A percentile compares a stretch with the other conserved stretches of the same genome.
Conservation (phyloP, 2,797 vertebrate genomes). For the Harpagifer antarcticus region DNA sequence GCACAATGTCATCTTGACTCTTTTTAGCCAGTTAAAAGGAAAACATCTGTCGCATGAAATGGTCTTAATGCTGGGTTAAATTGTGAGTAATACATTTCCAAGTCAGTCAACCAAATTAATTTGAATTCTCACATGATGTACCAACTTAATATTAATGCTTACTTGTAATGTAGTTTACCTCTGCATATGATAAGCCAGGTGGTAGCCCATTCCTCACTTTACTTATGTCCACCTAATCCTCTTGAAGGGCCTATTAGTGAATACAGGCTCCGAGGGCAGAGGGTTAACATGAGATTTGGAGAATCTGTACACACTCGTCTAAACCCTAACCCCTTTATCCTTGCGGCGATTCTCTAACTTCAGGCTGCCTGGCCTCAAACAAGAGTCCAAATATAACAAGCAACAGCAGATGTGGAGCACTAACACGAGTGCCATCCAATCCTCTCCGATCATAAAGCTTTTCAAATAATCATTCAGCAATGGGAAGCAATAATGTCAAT, state of each 20-base stretch:
- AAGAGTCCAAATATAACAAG: slow-evolving; percentile 13
- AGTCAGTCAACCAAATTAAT: background rate
- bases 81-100: background rate
- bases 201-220: slow-evolving; percentile 58
- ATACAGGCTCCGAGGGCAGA: slow-evolving; percentile 35
- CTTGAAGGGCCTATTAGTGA: slow-evolving; percentile 66
- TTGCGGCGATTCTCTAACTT: slow-evolving; percentile 28
- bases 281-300: slow-evolving; percentile 74
- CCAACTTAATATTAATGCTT: background rate
- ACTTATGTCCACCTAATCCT: slow-evolving; percentile 70
- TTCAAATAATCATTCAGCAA: slow-evolving; percentile 12
- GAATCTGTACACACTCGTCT: slow-evolving; percentile 31
- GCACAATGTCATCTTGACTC: background rate
- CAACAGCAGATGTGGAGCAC: slow-evolving; percentile 50
- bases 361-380: background rate
- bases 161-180: slow-evolving; percentile 9
- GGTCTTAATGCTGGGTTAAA: slow-evolving; percentile 2
- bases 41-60: background rate
- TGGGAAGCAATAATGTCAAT: background rate
- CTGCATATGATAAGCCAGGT: slow-evolving; percentile 60
- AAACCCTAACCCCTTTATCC: slow-evolving; percentile 53
- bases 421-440: slow-evolving; percentile 8
- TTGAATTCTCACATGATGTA: background rate
- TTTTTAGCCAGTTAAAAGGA: background rate
- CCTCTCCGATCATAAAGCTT: slow-evolving; percentile 26